phyloP scores from a whole-genome alignment of 2,113 vertebrate genomes.

The Stegostoma tigrinum region DNA sequence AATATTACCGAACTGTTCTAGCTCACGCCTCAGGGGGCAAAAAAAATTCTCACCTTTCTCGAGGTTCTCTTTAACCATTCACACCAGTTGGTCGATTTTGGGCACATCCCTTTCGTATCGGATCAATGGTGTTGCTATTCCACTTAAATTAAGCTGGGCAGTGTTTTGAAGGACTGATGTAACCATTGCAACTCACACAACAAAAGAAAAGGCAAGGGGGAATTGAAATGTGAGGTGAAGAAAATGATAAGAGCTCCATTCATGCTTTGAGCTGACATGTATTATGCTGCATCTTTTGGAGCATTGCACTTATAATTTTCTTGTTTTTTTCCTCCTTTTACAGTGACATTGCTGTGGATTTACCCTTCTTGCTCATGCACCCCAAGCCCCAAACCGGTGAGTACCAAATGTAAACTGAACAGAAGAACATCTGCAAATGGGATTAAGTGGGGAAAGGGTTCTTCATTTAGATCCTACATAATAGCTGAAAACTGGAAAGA shows the following conservation, averaged over 20 bases:
- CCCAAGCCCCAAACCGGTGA: neutral
- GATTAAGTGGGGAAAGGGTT: neutral
- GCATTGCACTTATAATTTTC: neutral
- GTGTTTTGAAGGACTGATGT: neutral
- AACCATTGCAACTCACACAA: neutral
- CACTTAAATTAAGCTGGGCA: neutral
- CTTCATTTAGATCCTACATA: neutral
- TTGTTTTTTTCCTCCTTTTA: neutral
- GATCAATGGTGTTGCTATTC: neutral
- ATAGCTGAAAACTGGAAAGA: neutral
- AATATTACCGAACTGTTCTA: neutral
- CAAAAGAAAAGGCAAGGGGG: neutral
- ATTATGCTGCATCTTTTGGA: neutral
- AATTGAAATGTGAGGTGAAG: neutral
- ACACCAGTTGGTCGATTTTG: neutral
- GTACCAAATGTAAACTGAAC: neutral
- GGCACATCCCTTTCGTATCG: neutral
- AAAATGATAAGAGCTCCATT: neutral
- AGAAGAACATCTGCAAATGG: neutral
- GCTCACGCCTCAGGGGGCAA: neutral
- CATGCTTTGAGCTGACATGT: neutral
- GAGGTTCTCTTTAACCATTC: neutral
- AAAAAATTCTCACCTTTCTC: neutral
- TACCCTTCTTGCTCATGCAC: slow-evolving; percentile 19
- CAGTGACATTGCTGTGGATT: neutral